Conservation (phyloP, 2,113 vertebrate species). For the Phaethon lepturus region DNA sequence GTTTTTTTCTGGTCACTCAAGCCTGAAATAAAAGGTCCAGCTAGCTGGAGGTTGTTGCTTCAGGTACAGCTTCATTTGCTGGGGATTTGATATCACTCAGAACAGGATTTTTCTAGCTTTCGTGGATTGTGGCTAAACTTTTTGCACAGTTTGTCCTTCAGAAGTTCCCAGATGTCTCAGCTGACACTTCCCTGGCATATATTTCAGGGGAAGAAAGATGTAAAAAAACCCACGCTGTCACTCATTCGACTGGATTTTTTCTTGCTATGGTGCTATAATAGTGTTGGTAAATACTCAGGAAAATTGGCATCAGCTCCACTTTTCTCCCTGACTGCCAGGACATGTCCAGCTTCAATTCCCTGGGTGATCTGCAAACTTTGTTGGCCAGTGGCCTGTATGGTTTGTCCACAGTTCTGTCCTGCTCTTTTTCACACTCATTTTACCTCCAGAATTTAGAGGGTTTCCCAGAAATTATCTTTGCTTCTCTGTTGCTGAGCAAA, state of each 20-base stretch:
- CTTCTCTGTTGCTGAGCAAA: background rate
- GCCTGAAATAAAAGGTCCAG: background rate
- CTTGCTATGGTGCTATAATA: background rate
- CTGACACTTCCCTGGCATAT: background rate
- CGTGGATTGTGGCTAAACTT: slow-evolving; percentile 13
- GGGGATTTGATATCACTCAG: background rate
- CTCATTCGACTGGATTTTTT: background rate
- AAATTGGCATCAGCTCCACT: background rate
- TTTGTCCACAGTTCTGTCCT: background rate
- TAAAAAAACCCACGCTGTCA: background rate
- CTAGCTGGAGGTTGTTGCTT: background rate
- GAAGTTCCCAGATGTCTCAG: slow-evolving; percentile 48
- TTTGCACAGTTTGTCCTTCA: slow-evolving; percentile 30
- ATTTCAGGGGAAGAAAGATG: background rate
- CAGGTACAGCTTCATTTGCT: slow-evolving; percentile 1
- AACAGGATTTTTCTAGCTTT: background rate
- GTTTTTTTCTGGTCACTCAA: background rate
- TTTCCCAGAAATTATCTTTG: background rate
- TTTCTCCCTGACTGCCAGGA: background rate
- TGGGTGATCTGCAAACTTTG: background rate
- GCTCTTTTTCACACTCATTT: background rate
- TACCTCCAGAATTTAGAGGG: background rate
- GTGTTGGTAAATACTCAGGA: slow-evolving; percentile 31
- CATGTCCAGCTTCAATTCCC: background rate
- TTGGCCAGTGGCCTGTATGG: background rate